Conservation (phyloP, 2,888 invertebrate species). For the Myopa testacea region DNA sequence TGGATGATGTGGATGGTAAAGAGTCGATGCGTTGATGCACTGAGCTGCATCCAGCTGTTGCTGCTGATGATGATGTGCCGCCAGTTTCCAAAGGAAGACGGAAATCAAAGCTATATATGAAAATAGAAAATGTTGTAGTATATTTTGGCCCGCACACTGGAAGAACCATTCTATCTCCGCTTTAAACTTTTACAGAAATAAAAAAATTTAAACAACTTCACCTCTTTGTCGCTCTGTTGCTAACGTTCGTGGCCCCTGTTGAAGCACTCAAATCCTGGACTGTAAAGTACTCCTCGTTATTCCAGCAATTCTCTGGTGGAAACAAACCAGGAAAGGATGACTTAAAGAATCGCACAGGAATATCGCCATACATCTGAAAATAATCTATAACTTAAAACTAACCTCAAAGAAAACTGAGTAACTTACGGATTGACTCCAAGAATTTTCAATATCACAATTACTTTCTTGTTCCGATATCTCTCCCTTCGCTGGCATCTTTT, state of each 20-base stretch:
- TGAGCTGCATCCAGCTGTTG: conserved; percentile 44
- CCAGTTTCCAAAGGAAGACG: conserved; percentile 51
- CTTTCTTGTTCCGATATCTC: conserved; percentile 90
- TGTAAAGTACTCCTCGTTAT: conserved; percentile 63
- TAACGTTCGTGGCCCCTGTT: conserved; percentile 41
- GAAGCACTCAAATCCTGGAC: conserved; percentile 63
- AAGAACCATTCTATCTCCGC: no score
- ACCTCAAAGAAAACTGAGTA: neutral
- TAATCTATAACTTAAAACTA: neutral
- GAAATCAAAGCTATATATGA: conserved; percentile 52
- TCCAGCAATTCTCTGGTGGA: conserved; percentile 61
- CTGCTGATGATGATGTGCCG: conserved; percentile 32
- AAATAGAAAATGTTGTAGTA: conserved; percentile 7
- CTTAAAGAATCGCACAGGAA: conserved; percentile 63
- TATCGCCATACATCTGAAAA: conserved; percentile 63
- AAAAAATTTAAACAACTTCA: conserved; percentile 41
- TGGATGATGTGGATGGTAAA: conserved; percentile 53
- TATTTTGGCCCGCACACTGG: no score
- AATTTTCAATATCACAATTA: conserved; percentile 81
- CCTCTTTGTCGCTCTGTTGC: conserved; percentile 54
- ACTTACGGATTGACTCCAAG: conserved; percentile 78
- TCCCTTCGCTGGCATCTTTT: conserved; percentile 88
- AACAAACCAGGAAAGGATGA: conserved; percentile 59
- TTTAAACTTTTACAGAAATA: neutral
- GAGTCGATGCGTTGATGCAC: conserved; percentile 48